Base-by-base conservation (phyloP, 2,888 invertebrate species). In the Megastigmus dorsalis region DNA sequence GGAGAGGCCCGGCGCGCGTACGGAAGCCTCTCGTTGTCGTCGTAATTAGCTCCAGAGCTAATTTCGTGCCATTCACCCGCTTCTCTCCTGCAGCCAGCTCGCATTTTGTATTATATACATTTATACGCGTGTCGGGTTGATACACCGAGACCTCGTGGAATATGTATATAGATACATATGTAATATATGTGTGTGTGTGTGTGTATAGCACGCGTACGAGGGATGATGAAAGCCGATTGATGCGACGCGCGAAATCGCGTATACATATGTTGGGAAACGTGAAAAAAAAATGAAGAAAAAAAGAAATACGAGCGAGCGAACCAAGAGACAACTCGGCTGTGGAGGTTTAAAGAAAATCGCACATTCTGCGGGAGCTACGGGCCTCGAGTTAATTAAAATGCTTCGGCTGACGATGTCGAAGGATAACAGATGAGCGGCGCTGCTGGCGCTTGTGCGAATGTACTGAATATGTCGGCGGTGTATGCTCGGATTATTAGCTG, bases 21-120 rank as follows among this genome's bases (percentile, higher is more conserved):
- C n/a, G n/a, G n/a, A n/a, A n/a, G n/a, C 18, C 43, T 72, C 60
- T 48, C 33, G 20, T 76, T 69, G 52, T 80, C 78, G 76, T 75
- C 78, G 82, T 85, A 84, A 84, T 85, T 85, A 84, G 85, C 84
- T 82, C 80, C 79, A 80, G 81, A 82, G 85, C 83, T 85, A 84
- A 85, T 84, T 85, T 84, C 71, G 78, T 75, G 75, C 68, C 79
- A 82, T 73, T 76, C 76, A 84, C 79, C n/a, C 43, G 28, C 6
- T 6, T 7, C 38, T n/a, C n/a, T n/a, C n/a, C n/a, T n/a, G n/a
- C n/a, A n/a, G n/a, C n/a, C n/a, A n/a, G 36, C 26, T 18, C 26
- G 20, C 30, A 50, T 72, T 68, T 71, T 60, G 67, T 43, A 67
- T 30, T 30, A 23, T 59, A 23, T 4, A 38, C 59, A 10, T 20